phyloP scores from a whole-genome alignment of 2,888 invertebrate genomes.

The Diaprepes abbreviatus region DNA sequence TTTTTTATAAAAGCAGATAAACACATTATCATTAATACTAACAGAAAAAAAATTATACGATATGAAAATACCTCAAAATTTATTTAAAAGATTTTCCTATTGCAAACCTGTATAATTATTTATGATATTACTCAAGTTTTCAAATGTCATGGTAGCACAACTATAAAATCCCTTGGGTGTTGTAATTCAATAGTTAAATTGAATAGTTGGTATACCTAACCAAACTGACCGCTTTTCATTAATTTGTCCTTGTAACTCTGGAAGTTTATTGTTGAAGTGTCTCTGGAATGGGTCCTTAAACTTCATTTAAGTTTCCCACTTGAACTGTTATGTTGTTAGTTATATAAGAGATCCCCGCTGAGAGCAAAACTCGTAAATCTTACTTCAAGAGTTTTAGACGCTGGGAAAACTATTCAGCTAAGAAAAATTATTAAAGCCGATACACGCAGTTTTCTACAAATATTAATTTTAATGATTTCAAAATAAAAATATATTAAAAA shows the following conservation, averaged over 20 bases:
- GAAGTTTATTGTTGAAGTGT: slow-evolving; percentile 39
- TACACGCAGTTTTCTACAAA: not conserved
- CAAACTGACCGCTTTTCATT: slow-evolving; percentile 40
- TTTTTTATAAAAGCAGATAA: too few species aligned
- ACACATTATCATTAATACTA: too few species aligned
- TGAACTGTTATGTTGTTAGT: slow-evolving; percentile 47
- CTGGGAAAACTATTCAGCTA: not conserved
- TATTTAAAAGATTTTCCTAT: too few species aligned
- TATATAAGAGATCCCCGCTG: slow-evolving; percentile 34
- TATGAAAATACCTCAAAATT: too few species aligned
- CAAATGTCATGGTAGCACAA: not conserved
- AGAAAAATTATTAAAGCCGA: slow-evolving; percentile 1
- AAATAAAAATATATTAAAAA: too few species aligned
- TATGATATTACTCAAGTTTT: not conserved
- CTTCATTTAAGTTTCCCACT: slow-evolving; percentile 46
- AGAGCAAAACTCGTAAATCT: slow-evolving; percentile 32
- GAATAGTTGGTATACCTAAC: slow-evolving; percentile 12
- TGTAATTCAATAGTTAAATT: slow-evolving; percentile 16
- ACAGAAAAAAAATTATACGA: too few species aligned
- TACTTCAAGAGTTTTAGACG: slow-evolving; percentile 25
- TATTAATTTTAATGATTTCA: too few species aligned
- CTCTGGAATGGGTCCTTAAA: slow-evolving; percentile 42
- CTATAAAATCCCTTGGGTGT: not conserved
- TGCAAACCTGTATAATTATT: not conserved
- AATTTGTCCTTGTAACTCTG: slow-evolving; percentile 41